Conservation (phyloP, 2,888 invertebrate species). For the Dynastes grantii region DNA sequence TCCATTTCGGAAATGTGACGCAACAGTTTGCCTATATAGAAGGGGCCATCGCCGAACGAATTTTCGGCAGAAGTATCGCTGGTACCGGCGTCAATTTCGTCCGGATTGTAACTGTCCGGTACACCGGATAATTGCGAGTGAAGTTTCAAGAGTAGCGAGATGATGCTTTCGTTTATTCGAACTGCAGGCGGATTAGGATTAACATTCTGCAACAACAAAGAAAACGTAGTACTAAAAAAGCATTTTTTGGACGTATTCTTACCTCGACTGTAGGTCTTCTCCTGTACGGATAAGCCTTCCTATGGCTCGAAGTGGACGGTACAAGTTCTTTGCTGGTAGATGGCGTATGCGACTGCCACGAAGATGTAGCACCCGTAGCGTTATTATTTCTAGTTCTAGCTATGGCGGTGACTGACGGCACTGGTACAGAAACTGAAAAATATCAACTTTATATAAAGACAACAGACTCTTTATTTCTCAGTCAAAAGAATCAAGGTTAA, state of each 20-base stretch:
- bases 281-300: conserved; percentile 59
- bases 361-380: conserved; percentile 33
- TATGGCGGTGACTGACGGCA: conserved; percentile 47
- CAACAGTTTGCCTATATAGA: conserved; percentile 87
- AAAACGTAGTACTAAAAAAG: neutral
- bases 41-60: conserved; percentile 88
- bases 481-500: too few species aligned
- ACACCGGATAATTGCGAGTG: conserved; percentile 91
- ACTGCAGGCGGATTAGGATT: conserved; percentile 64
- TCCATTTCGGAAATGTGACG: conserved; percentile 83
- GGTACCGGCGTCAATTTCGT: conserved; percentile 64
- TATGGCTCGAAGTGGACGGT: conserved; percentile 67
- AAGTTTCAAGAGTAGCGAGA: conserved; percentile 89
- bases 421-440: conserved; percentile 16
- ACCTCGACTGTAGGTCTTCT: conserved; percentile 64
- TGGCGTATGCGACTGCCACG: conserved; percentile 41
- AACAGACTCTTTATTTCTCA: neutral
- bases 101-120: conserved; percentile 82
- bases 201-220: conserved; percentile 58
- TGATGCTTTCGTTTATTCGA: conserved; percentile 87
- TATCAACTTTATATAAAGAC: neutral
- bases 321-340: conserved; percentile 70
- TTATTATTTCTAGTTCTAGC: conserved; percentile 58
- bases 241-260: neutral
- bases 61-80: conserved; percentile 59